A percentile compares a stretch with the other conserved stretches of the same genome.
Evolutionary conservation across 2,888 invertebrate genomes (phyloP).

Genomic region (Caenorhabditis parvicauda): DNA sequence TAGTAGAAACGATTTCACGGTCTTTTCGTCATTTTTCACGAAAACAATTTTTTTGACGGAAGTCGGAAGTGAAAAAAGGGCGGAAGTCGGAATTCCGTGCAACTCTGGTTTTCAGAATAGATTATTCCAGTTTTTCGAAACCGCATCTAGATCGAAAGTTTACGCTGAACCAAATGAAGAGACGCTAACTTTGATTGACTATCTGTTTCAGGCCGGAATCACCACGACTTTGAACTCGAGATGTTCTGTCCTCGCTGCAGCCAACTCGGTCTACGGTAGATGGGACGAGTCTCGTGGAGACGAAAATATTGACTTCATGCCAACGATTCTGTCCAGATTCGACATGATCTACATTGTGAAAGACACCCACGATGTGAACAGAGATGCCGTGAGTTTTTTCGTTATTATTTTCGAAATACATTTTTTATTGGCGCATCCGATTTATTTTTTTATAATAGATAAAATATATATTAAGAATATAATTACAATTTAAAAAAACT

Average conservation of each 20-base stretch:
- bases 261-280: slow-evolving; percentile 94
- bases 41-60: too few species aligned
- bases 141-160: too few species aligned
- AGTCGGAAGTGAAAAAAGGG: too few species aligned
- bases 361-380: slow-evolving; percentile 84
- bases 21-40: too few species aligned
- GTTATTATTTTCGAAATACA: background rate
- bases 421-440: slow-evolving; percentile 1
- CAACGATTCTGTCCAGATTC: slow-evolving; percentile 97
- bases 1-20: too few species aligned
- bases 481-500: too few species aligned
- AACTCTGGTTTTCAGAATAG: too few species aligned
- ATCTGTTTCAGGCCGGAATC: slow-evolving; percentile 97
- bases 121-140: too few species aligned
- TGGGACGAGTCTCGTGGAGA: slow-evolving; percentile 90
- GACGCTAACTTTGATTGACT: too few species aligned
- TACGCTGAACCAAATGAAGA: too few species aligned
- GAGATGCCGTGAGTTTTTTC: slow-evolving; percentile 75
- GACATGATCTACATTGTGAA: slow-evolving; percentile 99
- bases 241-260: slow-evolving; percentile 97
- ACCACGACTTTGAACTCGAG: slow-evolving; percentile 96
- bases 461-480: too few species aligned
- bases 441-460: background rate
- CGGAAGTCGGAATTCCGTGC: too few species aligned
- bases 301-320: slow-evolving; percentile 81